Evolutionary conservation across 1,140 invertebrate species (phyloP).

Genomic region (Brachionus rubens): DNA sequence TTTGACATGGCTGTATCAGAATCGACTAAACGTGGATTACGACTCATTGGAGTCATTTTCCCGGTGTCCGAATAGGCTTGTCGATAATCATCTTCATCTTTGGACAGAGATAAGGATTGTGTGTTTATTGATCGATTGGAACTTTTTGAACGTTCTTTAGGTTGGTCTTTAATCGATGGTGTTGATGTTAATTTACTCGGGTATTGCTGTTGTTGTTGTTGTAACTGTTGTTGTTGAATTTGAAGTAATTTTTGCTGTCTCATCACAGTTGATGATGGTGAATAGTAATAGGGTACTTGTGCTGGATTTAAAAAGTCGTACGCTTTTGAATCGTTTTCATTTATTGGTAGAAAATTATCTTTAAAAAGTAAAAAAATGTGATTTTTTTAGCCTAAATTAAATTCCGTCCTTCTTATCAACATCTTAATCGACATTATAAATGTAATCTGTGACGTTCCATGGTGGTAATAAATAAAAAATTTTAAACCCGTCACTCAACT

Average conservation of each 20-base stretch:
- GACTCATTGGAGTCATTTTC: not conserved
- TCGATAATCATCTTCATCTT: not conserved
- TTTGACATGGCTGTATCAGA: no score
- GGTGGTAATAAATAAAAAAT: no score
- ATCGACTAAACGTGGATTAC: no score
- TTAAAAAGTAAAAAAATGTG: not conserved
- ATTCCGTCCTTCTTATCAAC: no score
- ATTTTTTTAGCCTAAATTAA: not conserved
- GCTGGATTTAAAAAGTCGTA: constrained; percentile 30
- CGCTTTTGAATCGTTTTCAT: not conserved
- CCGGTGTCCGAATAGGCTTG: no score
- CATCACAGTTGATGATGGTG: constrained; percentile 25
- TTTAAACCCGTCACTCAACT: no score
- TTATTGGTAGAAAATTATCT: constrained; percentile 1
- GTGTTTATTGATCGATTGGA: not conserved
- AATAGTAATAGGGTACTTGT: constrained; percentile 12
- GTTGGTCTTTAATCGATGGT: not conserved
- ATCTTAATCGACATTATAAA: no score
- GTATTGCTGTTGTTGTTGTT: not conserved
- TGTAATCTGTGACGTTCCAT: no score
- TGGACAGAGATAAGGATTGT: not conserved
- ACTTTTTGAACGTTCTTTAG: not conserved
- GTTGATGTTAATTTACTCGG: constrained; percentile 29
- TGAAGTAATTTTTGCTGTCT: not conserved
- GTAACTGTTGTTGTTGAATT: not conserved